Conservation (phyloP, 2,888 invertebrate species). For the Dermolepida albohirtum region DNA sequence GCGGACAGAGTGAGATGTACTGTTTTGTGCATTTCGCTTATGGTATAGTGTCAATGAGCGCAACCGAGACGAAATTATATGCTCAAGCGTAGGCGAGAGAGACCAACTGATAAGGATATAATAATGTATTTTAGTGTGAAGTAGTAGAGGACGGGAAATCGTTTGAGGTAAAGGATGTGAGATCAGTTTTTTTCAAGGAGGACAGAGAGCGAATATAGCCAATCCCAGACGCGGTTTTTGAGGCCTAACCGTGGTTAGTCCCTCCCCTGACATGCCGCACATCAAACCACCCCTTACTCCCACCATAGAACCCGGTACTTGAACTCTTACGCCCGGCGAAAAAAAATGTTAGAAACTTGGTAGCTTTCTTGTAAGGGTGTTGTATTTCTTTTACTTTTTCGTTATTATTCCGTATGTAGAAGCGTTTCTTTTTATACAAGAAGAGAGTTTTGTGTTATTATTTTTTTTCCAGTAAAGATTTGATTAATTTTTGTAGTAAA, state of each 20-base stretch:
- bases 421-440: no score
- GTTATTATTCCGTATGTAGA: conserved; percentile 9
- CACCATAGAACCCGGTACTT: conserved; percentile 46
- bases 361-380: conserved; percentile 36
- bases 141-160: conserved; percentile 40
- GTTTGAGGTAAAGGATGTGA: conserved; percentile 43
- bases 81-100: conserved; percentile 21
- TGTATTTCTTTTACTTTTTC: conserved; percentile 13
- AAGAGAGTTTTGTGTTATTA: no score
- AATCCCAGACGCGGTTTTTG: conserved; percentile 67
- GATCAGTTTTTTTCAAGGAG: conserved; percentile 48
- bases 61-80: conserved; percentile 21
- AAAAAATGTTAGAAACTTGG: conserved; percentile 37
- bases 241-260: conserved; percentile 66
- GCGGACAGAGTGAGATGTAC: conserved; percentile 56
- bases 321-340: conserved; percentile 35
- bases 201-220: conserved; percentile 61
- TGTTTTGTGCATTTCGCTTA: conserved; percentile 55
- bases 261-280: conserved; percentile 66
- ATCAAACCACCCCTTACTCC: conserved; percentile 60
- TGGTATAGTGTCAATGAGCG: conserved; percentile 43
- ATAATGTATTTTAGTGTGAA: conserved; percentile 35
- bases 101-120: conserved; percentile 33
- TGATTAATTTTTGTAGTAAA: no score
- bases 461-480: no score